Evolutionary conservation across 2,888 invertebrate genomes (phyloP), one percentile per base, ranked within the genome.

Genomic region (Nemotelus pantherinus): DNA sequence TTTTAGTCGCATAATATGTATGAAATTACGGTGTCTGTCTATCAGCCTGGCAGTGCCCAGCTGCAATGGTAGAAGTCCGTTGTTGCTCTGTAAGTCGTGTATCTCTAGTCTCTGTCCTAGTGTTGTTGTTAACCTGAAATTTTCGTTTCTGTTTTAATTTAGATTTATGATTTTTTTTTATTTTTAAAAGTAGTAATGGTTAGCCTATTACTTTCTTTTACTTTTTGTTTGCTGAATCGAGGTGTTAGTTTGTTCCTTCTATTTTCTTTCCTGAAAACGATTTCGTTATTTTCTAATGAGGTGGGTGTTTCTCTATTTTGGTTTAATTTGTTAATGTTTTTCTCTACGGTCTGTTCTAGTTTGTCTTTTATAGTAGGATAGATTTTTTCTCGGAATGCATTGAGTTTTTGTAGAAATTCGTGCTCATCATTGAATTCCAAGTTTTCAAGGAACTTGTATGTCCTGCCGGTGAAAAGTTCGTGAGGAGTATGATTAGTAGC

Each of bases 401-500:
- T 74, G n/a, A 77, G 58, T 9, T 74, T 75, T 9, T 77, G 2
- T 45, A 72, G 57, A 53, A 72, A 77, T 53, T 77, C 75, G 58
- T 77, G 74, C 2, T 47, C 75, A 9, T 39, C 58, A n/a, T 67
- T 74, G 43, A 50, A 70, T 44, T 72, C 55, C 58, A 63, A 10
- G 44, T 55, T 43, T 47, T 75, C 60, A 55, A 72, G 41, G 63
- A 70, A 70, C 7, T 70, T 70, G 43, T 53, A 70, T 7, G 55
- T 53, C 39, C 72, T 44, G 1, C 72, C 72, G n/a, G 57, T 58
- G 41, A 72, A 72, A 2, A 72, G n/a, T 58, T 72, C 72, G 45
- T 6, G 58, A 25, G 58, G 72, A 5, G 57, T 72, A 2, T 45
- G 9, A 45, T 72, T 72, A 9, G 72, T 72, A 4, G 45, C 58